Evolutionary conservation across 2,113 vertebrate species (phyloP), one percentile per base, ranked within the genome.

Genomic region (Himantopus leucocephalus): DNA sequence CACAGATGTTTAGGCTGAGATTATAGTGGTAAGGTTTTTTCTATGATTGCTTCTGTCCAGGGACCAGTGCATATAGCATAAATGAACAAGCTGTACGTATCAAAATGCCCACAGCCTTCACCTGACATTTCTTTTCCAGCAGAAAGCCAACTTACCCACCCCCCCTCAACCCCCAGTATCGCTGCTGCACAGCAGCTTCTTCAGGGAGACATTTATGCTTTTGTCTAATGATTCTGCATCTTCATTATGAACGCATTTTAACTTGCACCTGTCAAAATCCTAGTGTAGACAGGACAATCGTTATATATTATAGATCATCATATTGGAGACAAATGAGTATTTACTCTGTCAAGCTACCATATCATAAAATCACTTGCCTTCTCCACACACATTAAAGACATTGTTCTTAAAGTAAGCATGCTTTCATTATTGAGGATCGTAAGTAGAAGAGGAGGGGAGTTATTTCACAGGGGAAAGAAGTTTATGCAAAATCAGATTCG

Each of bases 111-210:
- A 48, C 10, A 77, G 14, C 18, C 13, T 62, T 48, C 27, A 45
- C 26, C 4, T 45, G 41, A 41, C 5, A 32, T n/a, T 39, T 27
- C 2, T 85, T 76, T 83, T 52, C 45, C 32, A 83, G 7, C 8
- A 48, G 27, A 6, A 79, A 83, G 32, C 6, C 18, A 82, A 2
- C 1, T 47, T 72, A 53, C 2, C 1, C 4, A 1, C 7, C 8
- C 12, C 3, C 24, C 4, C 14, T 30, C 22, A 43, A 37, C 1
- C 2, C 3, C 2, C 14, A 11, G 19, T 17, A 62, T 15, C 18
- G 4, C 12, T 52, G 12, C 22, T 76, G 52, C 53, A 75, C 14
- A 76, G 29, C 9, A 66, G 8, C 9, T 37, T 77, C 55, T 76
- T 50, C 27, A 35, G 7, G 16, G 10, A 52, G 23, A 15, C 27